Base-by-base conservation (phyloP, 2,113 vertebrate genomes). In the Azemiops feae region DNA sequence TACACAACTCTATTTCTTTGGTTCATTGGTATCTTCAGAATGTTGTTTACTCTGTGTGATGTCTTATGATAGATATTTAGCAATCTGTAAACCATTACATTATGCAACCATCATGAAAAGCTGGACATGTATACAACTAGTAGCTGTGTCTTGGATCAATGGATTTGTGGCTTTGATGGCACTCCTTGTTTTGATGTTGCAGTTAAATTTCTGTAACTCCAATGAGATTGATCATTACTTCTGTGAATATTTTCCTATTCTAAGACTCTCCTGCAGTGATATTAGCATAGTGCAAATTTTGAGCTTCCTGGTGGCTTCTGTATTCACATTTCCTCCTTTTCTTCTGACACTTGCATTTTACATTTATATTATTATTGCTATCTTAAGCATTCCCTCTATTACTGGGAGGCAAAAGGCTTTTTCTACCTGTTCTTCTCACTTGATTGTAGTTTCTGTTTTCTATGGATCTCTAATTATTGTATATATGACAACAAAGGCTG, bases 1-100 rank as follows among this genome's bases (percentile, higher is more conserved):
- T 91, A 57, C 50, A 6, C 96, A 97, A 92, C 95, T 96, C 16
- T 97, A 96, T 91, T 95, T 96, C 89, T 96, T 94, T 88, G 95
- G 95, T 87, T 97, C 96, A 34, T 93, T 55, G 30, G 92, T 93
- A 50, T 92, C 93, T 2, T 92, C 94, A 0, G 96, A 97, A 86
- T 95, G 96, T 5, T 91, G n/a, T 55, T 85, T 91, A 43, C 69
- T 91, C 1, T 91, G 90, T 55, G 69, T 55, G 74, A 91, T 91
- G 90, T 91, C 90, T 45, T 91, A 91, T 85, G 90, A 91, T 27
- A 91, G 90, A 50, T 91, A 91, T 85, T 25, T 85, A 30, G 90
- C 90, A 39, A 85, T 91, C 1, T 91, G 90, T 45, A 91, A 55
- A 45, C 90, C 90, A 91, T 53, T 91, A 5, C 74, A 91, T 55